Conservation (phyloP, 1,140 invertebrate species). For the Aphaenogaster ashmeadi region DNA sequence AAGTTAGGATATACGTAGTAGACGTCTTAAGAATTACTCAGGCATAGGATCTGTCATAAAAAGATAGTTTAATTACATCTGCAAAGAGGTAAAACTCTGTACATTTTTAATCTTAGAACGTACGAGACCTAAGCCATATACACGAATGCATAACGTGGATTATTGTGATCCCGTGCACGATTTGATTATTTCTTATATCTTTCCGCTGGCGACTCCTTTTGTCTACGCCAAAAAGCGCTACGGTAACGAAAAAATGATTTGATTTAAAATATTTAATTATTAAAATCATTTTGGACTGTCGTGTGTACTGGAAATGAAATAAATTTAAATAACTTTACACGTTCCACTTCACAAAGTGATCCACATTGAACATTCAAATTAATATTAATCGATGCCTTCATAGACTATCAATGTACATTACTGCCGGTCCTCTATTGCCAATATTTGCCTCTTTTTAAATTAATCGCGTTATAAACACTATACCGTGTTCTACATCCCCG, state of each 20-base stretch:
- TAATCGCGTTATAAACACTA: slow-evolving; percentile 15
- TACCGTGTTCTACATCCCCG: not conserved
- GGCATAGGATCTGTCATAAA: slow-evolving; percentile 1
- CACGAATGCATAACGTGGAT: slow-evolving; percentile 31
- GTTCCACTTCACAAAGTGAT: not conserved
- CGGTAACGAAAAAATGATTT: slow-evolving; percentile 7
- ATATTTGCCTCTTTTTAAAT: slow-evolving; percentile 4
- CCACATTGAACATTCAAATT: slow-evolving; percentile 38
- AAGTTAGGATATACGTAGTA: slow-evolving; percentile 3
- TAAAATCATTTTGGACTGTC: not conserved
- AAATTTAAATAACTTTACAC: slow-evolving; percentile 19
- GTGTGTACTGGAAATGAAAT: not conserved
- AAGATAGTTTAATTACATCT: slow-evolving; percentile 29
- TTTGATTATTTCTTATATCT: slow-evolving; percentile 18
- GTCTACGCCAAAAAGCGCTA: not conserved
- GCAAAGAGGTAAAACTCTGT: slow-evolving; percentile 20
- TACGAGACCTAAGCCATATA: slow-evolving; percentile 10
- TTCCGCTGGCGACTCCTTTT: not conserved
- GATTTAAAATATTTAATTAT: slow-evolving; percentile 30
- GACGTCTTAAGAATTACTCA: not conserved
- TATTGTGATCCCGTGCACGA: not conserved
- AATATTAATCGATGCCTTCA: slow-evolving; percentile 32
- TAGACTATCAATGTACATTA: slow-evolving; percentile 22
- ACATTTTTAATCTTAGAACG: slow-evolving; percentile 14
- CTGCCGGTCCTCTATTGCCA: slow-evolving; percentile 8